Conservation (phyloP, 2,797 vertebrate genomes). For the Hipposideros larvatus region DNA sequence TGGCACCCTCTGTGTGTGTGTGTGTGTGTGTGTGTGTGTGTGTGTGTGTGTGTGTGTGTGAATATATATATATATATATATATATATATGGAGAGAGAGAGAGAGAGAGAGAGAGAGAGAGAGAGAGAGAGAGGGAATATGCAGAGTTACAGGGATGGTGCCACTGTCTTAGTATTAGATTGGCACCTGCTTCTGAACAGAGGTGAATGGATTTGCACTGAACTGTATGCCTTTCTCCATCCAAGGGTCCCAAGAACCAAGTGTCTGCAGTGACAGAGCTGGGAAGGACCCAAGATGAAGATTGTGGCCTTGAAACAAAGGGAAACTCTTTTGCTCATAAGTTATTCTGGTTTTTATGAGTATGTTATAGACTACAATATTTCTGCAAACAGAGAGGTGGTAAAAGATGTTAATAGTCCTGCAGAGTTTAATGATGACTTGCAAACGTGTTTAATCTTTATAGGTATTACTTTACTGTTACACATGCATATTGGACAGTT, state of each 20-base stretch:
- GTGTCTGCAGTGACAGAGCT: background rate
- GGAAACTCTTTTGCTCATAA: background rate
- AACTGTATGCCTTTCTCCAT: background rate
- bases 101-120: no score
- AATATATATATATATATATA: background rate
- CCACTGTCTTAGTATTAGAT: background rate
- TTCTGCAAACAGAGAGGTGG: conserved; percentile 4
- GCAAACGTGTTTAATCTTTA: background rate
- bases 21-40: no score
- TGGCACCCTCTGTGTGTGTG: no score
- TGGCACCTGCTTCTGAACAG: background rate
- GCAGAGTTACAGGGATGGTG: background rate
- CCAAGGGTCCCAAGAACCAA: background rate
- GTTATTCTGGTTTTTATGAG: background rate
- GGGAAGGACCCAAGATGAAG: background rate
- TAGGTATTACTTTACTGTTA: background rate
- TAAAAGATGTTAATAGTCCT: background rate
- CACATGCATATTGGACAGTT: background rate
- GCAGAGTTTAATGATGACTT: background rate
- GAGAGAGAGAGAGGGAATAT: no score
- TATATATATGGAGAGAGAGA: no score
- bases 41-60: no score
- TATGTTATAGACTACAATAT: background rate
- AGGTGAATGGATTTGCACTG: background rate
- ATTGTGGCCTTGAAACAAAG: background rate